Base-by-base conservation (phyloP, 2,888 invertebrate genomes). In the Noctua comes region DNA sequence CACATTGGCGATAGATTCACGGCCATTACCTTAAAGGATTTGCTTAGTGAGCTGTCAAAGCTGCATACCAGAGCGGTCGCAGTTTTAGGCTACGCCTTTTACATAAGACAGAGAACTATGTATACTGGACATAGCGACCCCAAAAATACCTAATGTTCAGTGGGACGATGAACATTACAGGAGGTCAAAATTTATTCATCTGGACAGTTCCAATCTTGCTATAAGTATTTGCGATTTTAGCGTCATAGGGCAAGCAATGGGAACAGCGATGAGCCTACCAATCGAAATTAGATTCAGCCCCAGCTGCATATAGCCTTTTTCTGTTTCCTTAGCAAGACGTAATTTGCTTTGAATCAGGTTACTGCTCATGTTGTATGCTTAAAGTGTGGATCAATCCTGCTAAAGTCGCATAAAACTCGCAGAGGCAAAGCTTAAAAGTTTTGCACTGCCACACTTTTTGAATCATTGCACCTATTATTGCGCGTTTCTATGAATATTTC, bases 11-110 rank as follows among this genome's bases (percentile, higher is more conserved):
- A 75, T 68, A 24, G 16, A 68, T 68, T 75, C 51, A 62, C 80
- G 73, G 73, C 73, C 66, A 66, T 73, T 79, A 73, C 21, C 6
- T 73, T 31, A 79, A 59, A n/a, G 46, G 72, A 48, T 48, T 66
- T 40, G 65, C 40, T 59, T n/a, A 73, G 31, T 79, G 36, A 80
- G 21, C 81, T 59, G 68, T 68, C 75, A 54, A 13, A 51, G 65
- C 70, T 68, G 51, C 77, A 82, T 80, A 70, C 82, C 82, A 77
- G 51, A 31, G 51, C 66, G 59, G 70, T 43, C 59, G 24, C 59
- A 54, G 31, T 48, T 68, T 82, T 77, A 82, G 82, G 27, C 76
- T 51, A 46, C 36, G 69, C 6, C 51, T 27, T 70, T 51, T 57
- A 64, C 0, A 21, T 46, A 54, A 64, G 16, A 21, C 18, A 27